Percentiles rank a stretch among this genome's conserved stretches.
Evolutionary conservation across 1,140 invertebrate genomes (phyloP).

Genomic region (Cyclina sinensis): DNA sequence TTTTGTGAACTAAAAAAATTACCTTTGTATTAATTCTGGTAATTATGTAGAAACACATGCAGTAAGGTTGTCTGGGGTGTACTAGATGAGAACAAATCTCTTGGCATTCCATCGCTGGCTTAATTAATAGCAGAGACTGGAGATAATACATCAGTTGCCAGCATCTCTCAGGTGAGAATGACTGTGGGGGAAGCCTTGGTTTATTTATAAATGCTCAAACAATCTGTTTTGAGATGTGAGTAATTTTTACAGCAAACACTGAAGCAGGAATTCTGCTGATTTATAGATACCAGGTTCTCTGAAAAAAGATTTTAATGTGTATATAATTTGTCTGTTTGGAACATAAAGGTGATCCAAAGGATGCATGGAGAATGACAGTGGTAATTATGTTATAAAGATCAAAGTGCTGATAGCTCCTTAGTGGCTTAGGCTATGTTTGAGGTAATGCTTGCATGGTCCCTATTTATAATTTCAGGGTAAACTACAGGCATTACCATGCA

Average conservation of each 20-base stretch:
- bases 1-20: too few relatives aligned
- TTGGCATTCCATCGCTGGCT: background rate
- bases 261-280: background rate
- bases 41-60: background rate
- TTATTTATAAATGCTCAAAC: slow-evolving; percentile 28
- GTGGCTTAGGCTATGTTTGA: too few relatives aligned
- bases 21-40: too few relatives aligned
- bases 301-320: background rate
- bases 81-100: background rate
- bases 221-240: slow-evolving; percentile 25
- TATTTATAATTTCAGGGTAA: too few relatives aligned
- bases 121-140: background rate
- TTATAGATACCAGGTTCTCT: background rate
- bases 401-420: too few relatives aligned
- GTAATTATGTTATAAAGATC: too few relatives aligned
- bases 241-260: background rate
- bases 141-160: background rate
- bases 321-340: background rate
- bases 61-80: background rate
- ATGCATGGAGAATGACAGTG: too few relatives aligned
- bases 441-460: too few relatives aligned
- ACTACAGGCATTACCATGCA: too few relatives aligned
- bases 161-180: slow-evolving; percentile 8
- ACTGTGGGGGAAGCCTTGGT: background rate
- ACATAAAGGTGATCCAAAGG: background rate